Base-by-base conservation (phyloP, 2,797 vertebrate species). In the Oreortyx pictus region DNA sequence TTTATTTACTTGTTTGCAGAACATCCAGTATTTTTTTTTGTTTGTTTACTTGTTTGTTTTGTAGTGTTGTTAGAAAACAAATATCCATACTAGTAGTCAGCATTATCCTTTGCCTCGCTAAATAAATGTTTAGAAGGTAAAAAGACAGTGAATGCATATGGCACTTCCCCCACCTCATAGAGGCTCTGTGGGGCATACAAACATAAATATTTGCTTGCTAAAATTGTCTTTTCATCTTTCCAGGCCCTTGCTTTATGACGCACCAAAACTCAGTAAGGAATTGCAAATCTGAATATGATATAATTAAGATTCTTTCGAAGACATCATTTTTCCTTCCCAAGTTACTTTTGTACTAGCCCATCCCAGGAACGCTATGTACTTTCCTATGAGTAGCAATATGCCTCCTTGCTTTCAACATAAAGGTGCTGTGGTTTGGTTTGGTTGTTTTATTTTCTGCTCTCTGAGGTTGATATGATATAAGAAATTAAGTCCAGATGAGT, bases 361-460 rank as follows among this genome's bases (percentile, higher is more conserved):
- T 60, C 57, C 37, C 17, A 29, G 46, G 56, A 83, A n/a, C 9
- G 1, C 11, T 79, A 22, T 50, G 14, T 67, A 41, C 17, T 64
- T 84, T 37, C 33, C 33, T 13, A 3, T 44, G 16, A 44, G 16
- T 5, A 7, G 4, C 57, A 73, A 49, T 11, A 7, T 7, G 20
- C 12, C 10, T 57, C 47, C 60, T 73, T 92, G 24, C 47, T 89
- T 80, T 85, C 56, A 67, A 17, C 89, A 52, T 31, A 87, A 85
- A 89, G 39, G 41, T 67, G 7, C 7, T 57, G 24, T 52, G 25
- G 24, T 52, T 85, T 85, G 31, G 61, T 82, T 76, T 44, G 6
- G 0, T 41, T 43, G 90, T 37, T 43, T 62, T 39, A 9, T 29
- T 54, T 18, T 29, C 50, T 64, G 14, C 16, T 24, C 8, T 71